These are phyloP conservation scores for Diabrotica virgifera DNA, from an alignment of 1,140 invertebrate genomes.

Conservation along the genomic window DNA sequence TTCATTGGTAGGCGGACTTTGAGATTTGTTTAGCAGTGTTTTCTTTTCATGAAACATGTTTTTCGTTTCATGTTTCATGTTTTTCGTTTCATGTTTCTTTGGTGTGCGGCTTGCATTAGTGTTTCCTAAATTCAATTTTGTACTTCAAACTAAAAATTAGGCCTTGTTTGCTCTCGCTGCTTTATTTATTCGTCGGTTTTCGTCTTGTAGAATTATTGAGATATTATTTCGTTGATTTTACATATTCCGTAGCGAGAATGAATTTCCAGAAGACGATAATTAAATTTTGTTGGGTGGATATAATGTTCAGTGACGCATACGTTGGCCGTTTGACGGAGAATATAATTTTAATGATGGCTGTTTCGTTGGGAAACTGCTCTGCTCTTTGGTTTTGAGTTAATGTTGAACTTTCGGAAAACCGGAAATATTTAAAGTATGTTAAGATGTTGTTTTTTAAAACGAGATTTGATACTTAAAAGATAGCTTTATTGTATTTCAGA, in stretches of 20 bases:
- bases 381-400: background rate
- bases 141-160: background rate
- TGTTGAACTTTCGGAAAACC: background rate
- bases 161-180: background rate
- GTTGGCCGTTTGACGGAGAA: background rate
- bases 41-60: no score
- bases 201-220: constrained; percentile 10
- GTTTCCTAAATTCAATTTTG: no score
- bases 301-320: constrained; percentile 17
- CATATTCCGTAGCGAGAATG: constrained; percentile 10
- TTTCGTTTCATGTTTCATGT: no score
- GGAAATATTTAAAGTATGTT: background rate
- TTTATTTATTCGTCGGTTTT: background rate
- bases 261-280: constrained; percentile 13
- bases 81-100: no score
- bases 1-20: no score
- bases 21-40: no score
- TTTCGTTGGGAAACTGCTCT: background rate
- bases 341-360: constrained; percentile 12
- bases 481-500: no score
- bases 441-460: background rate
- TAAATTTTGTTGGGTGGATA: constrained; percentile 20
- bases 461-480: no score
- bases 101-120: no score
- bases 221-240: constrained; percentile 17